Evolutionary conservation across 2,797 vertebrate genomes (phyloP), one percentile per base, ranked within the genome.

Genomic region (Cirrhinus molitorella): DNA sequence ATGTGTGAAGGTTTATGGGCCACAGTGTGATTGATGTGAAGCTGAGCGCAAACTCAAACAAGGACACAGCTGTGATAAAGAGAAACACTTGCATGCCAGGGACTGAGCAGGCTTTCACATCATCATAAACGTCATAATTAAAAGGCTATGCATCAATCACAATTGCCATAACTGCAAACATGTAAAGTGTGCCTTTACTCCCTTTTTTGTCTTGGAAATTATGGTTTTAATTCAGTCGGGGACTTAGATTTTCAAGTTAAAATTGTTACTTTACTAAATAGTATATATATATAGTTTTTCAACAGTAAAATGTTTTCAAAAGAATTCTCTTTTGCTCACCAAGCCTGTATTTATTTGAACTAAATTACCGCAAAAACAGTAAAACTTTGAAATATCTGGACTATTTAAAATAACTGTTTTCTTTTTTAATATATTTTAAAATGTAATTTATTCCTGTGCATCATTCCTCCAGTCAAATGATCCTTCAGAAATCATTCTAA

Each of bases 11-110:
- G 5, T 89, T 85, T 83, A 87, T 23, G 70, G 40, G 57, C 80
- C 78, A 80, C 21, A 65, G 70, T 81, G 73, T 87, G 76, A 88
- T 80, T 76, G 28, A 88, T 86, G 59, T 72, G 59, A 51, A 75
- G 47, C 16, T 72, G 23, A 57, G 67, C 40, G n/a, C 21, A 77
- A 72, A 83, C 55, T 73, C 70, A 85, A 55, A 49, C 71, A 75
- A 75, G 80, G 71, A 55, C n/a, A 45, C 59, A 66, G 49, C 61
- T 82, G 68, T 45, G 81, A 83, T 88, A 45, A 83, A 79, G 68
- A 83, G 59, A 81, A 43, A 74, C 71, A 74, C 79, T 78, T 59
- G 78, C 49, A 77, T 81, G 70, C 66, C 45, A 66, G 23, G 72
- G 34, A 45, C 79, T 53, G 78, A 76, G 66, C 67, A 84, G 71